A percentile compares a stretch with the other conserved stretches of the same genome.
Evolutionary conservation across 2,888 invertebrate species (phyloP).

Genomic region (Nymphalis urticae): DNA sequence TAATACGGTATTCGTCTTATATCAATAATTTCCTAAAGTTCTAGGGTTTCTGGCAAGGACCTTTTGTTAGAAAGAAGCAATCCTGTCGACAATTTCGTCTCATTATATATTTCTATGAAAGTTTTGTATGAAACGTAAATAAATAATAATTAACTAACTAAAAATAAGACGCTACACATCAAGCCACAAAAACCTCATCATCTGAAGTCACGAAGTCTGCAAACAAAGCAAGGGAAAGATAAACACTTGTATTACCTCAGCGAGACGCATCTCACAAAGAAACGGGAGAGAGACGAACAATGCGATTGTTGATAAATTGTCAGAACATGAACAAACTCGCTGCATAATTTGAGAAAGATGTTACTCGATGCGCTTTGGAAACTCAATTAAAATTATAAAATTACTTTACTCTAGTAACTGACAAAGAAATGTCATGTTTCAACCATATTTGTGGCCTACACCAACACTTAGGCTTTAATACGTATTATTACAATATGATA

Average conservation of each 20-base stretch:
- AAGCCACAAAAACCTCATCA: too few relatives aligned
- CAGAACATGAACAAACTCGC: not conserved
- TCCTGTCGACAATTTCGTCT: too few relatives aligned
- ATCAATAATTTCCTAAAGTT: too few relatives aligned
- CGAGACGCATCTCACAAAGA: not conserved
- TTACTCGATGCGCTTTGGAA: not conserved
- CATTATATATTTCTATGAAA: not conserved
- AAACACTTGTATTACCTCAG: constrained; percentile 6
- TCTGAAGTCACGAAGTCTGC: not conserved
- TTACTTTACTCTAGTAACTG: too few relatives aligned
- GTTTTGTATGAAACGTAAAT: not conserved
- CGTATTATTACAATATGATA: too few relatives aligned
- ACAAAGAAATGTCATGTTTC: too few relatives aligned
- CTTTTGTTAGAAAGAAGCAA: too few relatives aligned
- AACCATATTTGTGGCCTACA: too few relatives aligned
- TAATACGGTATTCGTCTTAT: too few relatives aligned
- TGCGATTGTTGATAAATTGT: constrained; percentile 13
- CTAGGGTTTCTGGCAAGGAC: too few relatives aligned
- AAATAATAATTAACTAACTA: not conserved
- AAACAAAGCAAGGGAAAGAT: not conserved
- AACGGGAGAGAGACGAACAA: constrained; percentile 5
- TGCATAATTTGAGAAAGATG: not conserved
- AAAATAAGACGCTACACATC: too few relatives aligned
- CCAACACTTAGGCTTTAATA: too few relatives aligned
- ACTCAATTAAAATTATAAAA: not conserved